phyloP scores from a whole-genome alignment of 2,797 vertebrate species.

The Gymnopithys bicolor region DNA sequence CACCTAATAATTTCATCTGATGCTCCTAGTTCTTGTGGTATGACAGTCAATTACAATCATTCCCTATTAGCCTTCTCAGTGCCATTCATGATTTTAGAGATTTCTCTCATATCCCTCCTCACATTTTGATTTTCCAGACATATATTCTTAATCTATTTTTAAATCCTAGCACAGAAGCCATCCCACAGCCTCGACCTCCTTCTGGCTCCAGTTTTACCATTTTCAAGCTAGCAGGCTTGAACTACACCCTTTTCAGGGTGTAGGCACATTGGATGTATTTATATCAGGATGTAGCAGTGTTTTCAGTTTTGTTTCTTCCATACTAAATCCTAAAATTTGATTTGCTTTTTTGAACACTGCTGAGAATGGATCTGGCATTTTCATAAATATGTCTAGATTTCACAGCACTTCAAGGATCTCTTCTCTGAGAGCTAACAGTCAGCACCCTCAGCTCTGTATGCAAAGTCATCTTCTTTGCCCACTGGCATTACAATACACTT shows the following conservation, averaged over 20 bases:
- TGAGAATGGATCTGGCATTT: not conserved
- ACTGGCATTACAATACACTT: not conserved
- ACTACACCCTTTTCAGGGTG: not conserved
- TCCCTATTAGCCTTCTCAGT: not conserved
- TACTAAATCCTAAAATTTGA: not conserved
- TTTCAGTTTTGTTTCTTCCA: not conserved
- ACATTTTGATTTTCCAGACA: not conserved
- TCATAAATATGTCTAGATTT: not conserved
- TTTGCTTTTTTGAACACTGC: not conserved
- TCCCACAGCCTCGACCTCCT: not conserved
- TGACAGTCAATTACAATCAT: slow-evolving; percentile 63
- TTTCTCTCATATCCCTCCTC: not conserved
- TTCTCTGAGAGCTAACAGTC: not conserved
- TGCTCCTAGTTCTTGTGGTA: slow-evolving; percentile 5
- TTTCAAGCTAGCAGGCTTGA: not conserved
- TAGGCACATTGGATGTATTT: not conserved
- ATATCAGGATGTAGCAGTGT: not conserved
- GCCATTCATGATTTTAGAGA: slow-evolving; percentile 33
- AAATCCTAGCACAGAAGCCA: not conserved
- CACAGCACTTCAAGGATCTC: not conserved
- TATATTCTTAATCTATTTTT: not conserved
- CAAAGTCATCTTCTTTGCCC: not conserved
- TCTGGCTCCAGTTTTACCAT: not conserved
- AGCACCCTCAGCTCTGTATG: not conserved
- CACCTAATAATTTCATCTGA: slow-evolving; percentile 45